Conservation (phyloP, 1,140 invertebrate genomes). For the Eubasilissa regina region DNA sequence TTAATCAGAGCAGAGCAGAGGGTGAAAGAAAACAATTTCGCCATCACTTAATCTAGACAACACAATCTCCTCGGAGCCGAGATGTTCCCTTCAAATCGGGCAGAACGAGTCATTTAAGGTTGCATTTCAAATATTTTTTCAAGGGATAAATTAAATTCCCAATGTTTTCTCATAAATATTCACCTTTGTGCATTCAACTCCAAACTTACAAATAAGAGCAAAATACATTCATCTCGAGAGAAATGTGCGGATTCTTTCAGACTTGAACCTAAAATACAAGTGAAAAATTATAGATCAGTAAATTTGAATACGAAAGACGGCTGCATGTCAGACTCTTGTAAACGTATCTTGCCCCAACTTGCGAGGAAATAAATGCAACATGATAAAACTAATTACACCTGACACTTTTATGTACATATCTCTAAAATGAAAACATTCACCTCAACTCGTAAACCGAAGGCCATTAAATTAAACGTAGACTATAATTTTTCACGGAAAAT, state of each 20-base stretch:
- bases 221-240: neutral
- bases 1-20: constrained; percentile 2
- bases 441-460: constrained; percentile 5
- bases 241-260: neutral
- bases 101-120: constrained; percentile 38
- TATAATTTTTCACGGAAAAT: constrained; percentile 12
- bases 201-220: constrained; percentile 1
- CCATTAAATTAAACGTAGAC: constrained; percentile 1
- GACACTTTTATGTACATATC: neutral
- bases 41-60: constrained; percentile 29
- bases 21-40: constrained; percentile 38
- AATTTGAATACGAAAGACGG: neutral
- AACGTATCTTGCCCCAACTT: neutral
- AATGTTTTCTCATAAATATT: neutral
- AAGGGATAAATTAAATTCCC: too few relatives aligned
- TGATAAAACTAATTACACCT: neutral
- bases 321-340: neutral
- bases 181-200: neutral
- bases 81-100: constrained; percentile 1
- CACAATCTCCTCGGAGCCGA: neutral
- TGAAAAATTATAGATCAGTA: constrained; percentile 11
- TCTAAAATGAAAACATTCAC: neutral
- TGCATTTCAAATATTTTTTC: neutral
- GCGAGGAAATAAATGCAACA: constrained; percentile 2
- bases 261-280: neutral